These are phyloP conservation scores for Babyrousa celebensis DNA, from an alignment of 2,797 vertebrate species.

Conservation along the genomic window DNA sequence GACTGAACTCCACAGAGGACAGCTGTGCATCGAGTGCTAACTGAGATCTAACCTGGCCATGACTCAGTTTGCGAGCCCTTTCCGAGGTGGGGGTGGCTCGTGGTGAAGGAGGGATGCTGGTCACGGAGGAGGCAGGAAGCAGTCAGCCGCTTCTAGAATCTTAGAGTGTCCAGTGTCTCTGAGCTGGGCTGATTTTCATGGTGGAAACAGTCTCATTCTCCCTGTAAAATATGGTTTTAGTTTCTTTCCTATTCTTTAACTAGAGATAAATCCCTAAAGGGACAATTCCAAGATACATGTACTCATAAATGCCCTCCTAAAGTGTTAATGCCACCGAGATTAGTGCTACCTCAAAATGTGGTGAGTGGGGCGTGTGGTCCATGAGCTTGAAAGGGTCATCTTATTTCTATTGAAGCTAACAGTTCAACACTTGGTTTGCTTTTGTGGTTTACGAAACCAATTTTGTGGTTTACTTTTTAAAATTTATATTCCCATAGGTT, in stretches of 20 bases:
- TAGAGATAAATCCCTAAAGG: slow-evolving; percentile 6
- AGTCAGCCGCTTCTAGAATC: slow-evolving; percentile 9
- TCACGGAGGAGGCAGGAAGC: not conserved
- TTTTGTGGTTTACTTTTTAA: not conserved
- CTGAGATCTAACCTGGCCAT: slow-evolving; percentile 65
- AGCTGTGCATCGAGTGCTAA: slow-evolving; percentile 64
- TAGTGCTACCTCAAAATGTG: not conserved
- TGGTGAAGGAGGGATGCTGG: not conserved
- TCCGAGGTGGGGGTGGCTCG: not conserved
- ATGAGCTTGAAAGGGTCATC: not conserved
- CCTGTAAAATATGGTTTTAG: slow-evolving; percentile 13
- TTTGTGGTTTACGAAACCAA: not conserved
- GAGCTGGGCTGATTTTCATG: not conserved
- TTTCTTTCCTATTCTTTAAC: slow-evolving; percentile 40
- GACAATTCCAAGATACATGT: not conserved
- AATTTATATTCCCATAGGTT: not conserved
- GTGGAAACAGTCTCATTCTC: not conserved
- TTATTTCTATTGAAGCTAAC: slow-evolving; percentile 14
- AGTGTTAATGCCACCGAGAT: not conserved
- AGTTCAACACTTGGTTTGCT: slow-evolving; percentile 7
- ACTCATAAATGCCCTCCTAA: not conserved
- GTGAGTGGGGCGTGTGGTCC: not conserved
- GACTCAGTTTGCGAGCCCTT: not conserved
- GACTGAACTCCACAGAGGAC: slow-evolving; percentile 42
- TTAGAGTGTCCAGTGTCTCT: not conserved